These are phyloP conservation scores for Agapornis roseicollis DNA, from an alignment of 2,113 vertebrate species.

Conservation along the genomic window DNA sequence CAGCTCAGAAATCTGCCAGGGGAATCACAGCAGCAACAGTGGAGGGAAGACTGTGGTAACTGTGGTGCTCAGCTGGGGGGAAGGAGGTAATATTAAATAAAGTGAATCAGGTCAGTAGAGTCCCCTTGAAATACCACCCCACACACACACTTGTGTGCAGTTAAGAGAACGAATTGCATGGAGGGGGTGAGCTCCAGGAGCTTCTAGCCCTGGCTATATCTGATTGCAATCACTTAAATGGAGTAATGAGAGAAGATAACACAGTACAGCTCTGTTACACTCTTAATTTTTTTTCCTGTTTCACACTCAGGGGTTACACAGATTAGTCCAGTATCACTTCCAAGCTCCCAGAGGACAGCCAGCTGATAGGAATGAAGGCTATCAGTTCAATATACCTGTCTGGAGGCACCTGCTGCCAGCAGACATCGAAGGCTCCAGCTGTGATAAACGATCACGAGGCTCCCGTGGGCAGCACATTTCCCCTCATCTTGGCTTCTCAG, in stretches of 20 bases:
- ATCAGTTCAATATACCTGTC: not conserved
- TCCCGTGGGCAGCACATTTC: rapidly evolving
- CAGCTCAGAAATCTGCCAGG: not conserved
- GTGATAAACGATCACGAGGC: not conserved
- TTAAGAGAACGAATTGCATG: not conserved
- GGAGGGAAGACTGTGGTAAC: not conserved
- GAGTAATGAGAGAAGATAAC: not conserved
- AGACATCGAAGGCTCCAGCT: not conserved
- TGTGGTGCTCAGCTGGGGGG: rapidly evolving
- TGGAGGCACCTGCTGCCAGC: not conserved
- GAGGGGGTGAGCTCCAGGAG: not conserved
- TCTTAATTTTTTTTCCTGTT: not conserved
- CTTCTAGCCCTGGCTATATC: not conserved
- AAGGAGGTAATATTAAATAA: not conserved
- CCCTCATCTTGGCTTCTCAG: not conserved
- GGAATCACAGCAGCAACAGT: not conserved
- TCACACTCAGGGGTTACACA: not conserved
- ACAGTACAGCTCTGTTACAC: not conserved
- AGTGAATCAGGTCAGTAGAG: not conserved
- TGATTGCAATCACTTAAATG: not conserved
- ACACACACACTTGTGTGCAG: rapidly evolving
- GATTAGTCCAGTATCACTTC: not conserved
- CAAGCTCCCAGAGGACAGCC: not conserved
- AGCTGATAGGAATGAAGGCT: not conserved
- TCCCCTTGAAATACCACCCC: not conserved